These are phyloP conservation scores for Subacronicta megacephala DNA, from an alignment of 2,888 invertebrate species.

Conservation along the genomic window DNA sequence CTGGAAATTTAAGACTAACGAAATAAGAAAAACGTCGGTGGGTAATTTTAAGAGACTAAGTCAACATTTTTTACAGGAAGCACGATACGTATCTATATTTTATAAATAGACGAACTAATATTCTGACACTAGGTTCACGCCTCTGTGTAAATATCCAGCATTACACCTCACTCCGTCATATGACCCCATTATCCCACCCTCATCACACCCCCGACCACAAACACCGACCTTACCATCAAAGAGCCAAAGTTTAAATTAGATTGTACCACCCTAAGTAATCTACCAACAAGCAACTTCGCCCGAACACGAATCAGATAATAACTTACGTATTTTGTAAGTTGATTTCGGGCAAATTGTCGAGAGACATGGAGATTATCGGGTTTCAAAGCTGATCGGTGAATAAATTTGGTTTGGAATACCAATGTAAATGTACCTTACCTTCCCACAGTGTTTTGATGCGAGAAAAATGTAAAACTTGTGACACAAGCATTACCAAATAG, in stretches of 20 bases:
- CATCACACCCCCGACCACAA: slow-evolving; percentile 60
- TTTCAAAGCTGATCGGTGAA: slow-evolving; percentile 65
- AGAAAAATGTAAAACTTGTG: slow-evolving; percentile 52
- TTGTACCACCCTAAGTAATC: slow-evolving; percentile 63
- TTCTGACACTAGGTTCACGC: slow-evolving; percentile 77
- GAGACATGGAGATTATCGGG: slow-evolving; percentile 69
- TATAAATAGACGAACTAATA: slow-evolving; percentile 77
- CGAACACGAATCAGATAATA: slow-evolving; percentile 76
- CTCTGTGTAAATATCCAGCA: slow-evolving; percentile 71
- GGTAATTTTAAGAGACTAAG: no score
- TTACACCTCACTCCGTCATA: slow-evolving; percentile 81
- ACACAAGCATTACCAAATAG: slow-evolving; percentile 45
- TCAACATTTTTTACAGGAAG: slow-evolving; percentile 14
- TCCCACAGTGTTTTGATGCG: slow-evolving; percentile 52
- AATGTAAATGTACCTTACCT: slow-evolving; percentile 55
- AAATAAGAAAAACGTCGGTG: no score
- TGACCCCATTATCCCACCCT: slow-evolving; percentile 83
- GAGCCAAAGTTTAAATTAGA: slow-evolving; percentile 65
- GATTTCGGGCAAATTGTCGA: slow-evolving; percentile 71
- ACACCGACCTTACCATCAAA: slow-evolving; percentile 67
- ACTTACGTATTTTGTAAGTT: slow-evolving; percentile 78
- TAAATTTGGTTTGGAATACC: slow-evolving; percentile 65
- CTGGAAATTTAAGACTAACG: no score
- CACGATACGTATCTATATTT: slow-evolving; percentile 63
- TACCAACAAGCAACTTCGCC: slow-evolving; percentile 69